Evolutionary conservation across 2,888 invertebrate species (phyloP), one percentile per base, ranked within the genome.

Genomic region (Drosophila cracens): DNA sequence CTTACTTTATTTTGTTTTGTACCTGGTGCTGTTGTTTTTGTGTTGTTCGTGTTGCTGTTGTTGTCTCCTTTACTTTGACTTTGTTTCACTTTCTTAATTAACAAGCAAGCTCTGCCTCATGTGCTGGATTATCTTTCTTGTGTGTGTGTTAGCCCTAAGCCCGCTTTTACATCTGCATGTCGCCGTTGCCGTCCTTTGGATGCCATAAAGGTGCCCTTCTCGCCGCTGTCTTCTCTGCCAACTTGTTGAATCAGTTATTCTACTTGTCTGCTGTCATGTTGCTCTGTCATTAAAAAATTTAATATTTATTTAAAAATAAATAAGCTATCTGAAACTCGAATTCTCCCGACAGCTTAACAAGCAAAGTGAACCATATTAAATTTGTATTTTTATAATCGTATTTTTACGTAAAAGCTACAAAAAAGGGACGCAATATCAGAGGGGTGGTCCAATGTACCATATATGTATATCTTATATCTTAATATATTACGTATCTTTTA

Each of bases 71-170:
- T 87, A 76, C 46, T 46, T 46, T 83, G 84, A 89, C 88, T 85
- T 87, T 89, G 88, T 87, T 89, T 84, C 89, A 82, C 88, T 73
- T 82, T 80, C 89, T 87, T 85, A 85, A 85, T 85, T 85, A 85
- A 87, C 88, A 89, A 87, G 87, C 85, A 74, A 84, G 73, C 76
- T 73, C 70, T 51, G 73, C 57, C 73, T 58, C 76, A 80, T 81
- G 68, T 75, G 73, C 70, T 74, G 87, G 84, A 79, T 85, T 89
- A 89, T 70, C 70, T 65, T 58, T 64, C 74, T 66, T 73, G 70
- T 76, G 67, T 75, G 34, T 53, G 34, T 53, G 16, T 53, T 79
- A 72, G 85, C 87, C 75, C 70, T 75, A 87, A 87, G 77, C 78
- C 40, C 51, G 29, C 46, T 64, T 59, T 49, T 56, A 60, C 77